Conservation (phyloP, 2,888 invertebrate genomes). For the Esperia sulphurella region DNA sequence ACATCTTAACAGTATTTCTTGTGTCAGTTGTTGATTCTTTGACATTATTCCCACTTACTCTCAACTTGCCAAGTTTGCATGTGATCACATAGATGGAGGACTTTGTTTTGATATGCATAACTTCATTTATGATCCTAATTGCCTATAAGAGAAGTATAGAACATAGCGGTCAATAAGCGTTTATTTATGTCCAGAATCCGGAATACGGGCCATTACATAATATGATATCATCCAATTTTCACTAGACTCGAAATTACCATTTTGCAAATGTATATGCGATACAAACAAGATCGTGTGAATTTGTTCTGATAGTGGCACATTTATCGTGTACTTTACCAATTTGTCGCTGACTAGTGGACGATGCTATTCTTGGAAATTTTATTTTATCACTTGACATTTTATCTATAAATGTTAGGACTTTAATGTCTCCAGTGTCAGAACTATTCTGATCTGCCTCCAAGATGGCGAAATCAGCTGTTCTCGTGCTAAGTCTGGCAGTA, state of each 20-base stretch:
- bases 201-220: constrained; percentile 21
- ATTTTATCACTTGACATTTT: constrained; percentile 23
- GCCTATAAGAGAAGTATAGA: too few species aligned
- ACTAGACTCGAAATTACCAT: constrained; percentile 16
- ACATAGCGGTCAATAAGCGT: not conserved
- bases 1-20: too few species aligned
- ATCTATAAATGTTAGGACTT: constrained; percentile 43
- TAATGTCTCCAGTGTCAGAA: constrained; percentile 27
- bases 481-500: constrained; percentile 29
- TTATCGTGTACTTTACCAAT: constrained; percentile 39
- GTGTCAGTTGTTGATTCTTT: too few species aligned
- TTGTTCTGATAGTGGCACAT: constrained; percentile 32
- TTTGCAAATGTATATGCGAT: constrained; percentile 20
- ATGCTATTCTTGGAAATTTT: constrained; percentile 48
- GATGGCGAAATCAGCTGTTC: constrained; percentile 29
- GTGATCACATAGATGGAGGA: too few species aligned
- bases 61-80: too few species aligned
- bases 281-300: constrained; percentile 34
- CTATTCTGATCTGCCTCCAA: constrained; percentile 23
- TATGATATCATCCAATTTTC: constrained; percentile 22
- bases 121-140: too few species aligned
- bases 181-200: not conserved
- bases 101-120: too few species aligned
- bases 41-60: too few species aligned
- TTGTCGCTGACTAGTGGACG: constrained; percentile 26